Percentiles rank a stretch among this genome's conserved stretches.
These are phyloP conservation scores for Tridacna gigas DNA, from an alignment of 2,888 invertebrate genomes.

Conservation along the genomic window DNA sequence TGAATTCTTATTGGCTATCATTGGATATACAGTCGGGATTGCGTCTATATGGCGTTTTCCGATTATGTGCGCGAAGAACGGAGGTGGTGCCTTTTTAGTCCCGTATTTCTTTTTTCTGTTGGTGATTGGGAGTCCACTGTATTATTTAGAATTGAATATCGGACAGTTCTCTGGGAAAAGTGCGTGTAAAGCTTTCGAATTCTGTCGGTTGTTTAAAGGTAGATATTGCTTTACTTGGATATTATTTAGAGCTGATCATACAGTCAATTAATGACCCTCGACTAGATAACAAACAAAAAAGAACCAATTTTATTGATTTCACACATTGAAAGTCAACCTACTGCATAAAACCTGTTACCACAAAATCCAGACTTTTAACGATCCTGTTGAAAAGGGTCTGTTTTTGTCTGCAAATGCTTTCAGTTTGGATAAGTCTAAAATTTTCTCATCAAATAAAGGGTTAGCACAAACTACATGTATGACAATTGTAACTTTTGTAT, in stretches of 20 bases:
- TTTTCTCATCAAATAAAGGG: no score
- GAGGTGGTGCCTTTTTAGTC: conserved; percentile 3
- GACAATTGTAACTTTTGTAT: no score
- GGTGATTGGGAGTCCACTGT: conserved; percentile 8
- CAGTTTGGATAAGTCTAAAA: no score
- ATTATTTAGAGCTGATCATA: not conserved
- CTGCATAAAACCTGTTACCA: no score
- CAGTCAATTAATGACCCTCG: no score
- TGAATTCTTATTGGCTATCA: conserved; percentile 18
- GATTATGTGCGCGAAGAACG: conserved; percentile 16
- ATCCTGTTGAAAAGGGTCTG: no score
- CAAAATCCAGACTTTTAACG: no score
- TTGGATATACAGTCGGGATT: conserved; percentile 11
- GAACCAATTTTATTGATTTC: no score
- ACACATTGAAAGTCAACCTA: no score
- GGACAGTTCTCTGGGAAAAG: conserved; percentile 15
- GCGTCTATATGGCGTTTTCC: conserved; percentile 13
- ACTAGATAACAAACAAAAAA: no score
- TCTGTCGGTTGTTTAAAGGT: conserved; percentile 17
- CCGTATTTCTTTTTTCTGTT: conserved; percentile 16
- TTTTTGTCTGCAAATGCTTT: no score
- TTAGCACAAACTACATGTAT: no score
- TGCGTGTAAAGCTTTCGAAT: conserved; percentile 17
- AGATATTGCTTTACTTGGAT: not conserved
- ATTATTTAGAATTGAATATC: conserved; percentile 11